Evolutionary conservation across 2,113 vertebrate species (phyloP), one percentile per base, ranked within the genome.

Genomic region (pig (Sus scrofa)): DNA sequence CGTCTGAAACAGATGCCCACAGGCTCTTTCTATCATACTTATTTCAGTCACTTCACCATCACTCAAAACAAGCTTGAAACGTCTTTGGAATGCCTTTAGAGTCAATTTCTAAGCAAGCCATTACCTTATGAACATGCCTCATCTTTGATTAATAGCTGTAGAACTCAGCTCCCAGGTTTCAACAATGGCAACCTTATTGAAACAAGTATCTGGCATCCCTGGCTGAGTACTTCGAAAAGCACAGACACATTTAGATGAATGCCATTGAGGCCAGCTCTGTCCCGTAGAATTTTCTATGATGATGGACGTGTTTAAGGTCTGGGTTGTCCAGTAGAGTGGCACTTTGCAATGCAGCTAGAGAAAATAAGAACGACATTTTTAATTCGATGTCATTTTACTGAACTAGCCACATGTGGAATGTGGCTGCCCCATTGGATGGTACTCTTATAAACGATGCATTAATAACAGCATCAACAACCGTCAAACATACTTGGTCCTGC

Each of bases 41-140:
- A 78, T 34, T 86, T 74, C 90, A 84, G 4, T 75, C 79, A 81
- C 58, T 65, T 79, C 20, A 3, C n/a, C 67, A 9, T 87, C 74
- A 37, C 54, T 96, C 89, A 86, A 84, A 78, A 52, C 24, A 75
- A 94, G n/a, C 58, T 34, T 62, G 54, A 79, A 87, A 62, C 7
- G 8, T 71, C 86, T 62, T 83, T 62, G 50, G 65, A 91, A 94
- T 83, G 75, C 74, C 84, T 63, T 73, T 34, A 54, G 54, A 39
- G 70, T 90, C 84, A 5, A 16, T 91, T 85, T 94, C 73, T 77
- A 79, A 94, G 84, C 58, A 52, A 74, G 44, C 52, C 63, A 32
- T 75, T n/a, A 77, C 52, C 73, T 73, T 37, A 8, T 27, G 71
- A 73, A 18, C 44, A 30, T 19, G 18, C 13, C 27, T 86, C 13